Percentiles rank a stretch among this genome's conserved stretches.
Conservation (phyloP, 2,888 invertebrate genomes). For the Microchrysa polita region DNA sequence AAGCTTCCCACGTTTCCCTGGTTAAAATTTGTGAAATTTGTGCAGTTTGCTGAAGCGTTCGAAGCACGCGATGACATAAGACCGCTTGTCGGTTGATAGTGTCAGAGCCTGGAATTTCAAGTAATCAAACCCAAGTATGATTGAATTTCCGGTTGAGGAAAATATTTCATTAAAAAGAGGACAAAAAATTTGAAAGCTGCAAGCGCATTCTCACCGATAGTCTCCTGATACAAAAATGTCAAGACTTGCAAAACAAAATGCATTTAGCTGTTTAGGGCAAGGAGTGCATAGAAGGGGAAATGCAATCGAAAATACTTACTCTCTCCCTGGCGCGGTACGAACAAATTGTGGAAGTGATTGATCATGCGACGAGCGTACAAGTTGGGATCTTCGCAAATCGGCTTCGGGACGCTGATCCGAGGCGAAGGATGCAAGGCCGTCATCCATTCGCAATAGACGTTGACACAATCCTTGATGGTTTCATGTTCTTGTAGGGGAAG, state of each 20-base stretch:
- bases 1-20: constrained; percentile 89
- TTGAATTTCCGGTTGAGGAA: neutral
- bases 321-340: constrained; percentile 92
- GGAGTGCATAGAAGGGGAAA: constrained; percentile 37
- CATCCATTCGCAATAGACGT: constrained; percentile 97
- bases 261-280: constrained; percentile 12
- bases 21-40: constrained; percentile 80
- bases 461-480: constrained; percentile 94
- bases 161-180: neutral
- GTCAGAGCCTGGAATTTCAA: constrained; percentile 74
- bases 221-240: constrained; percentile 88
- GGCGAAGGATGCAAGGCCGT: constrained; percentile 85
- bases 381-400: constrained; percentile 89
- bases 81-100: constrained; percentile 93
- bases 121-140: neutral
- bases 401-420: constrained; percentile 87
- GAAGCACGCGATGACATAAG: constrained; percentile 87
- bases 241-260: constrained; percentile 70
- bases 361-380: constrained; percentile 90
- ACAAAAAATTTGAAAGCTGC: constrained; percentile 27
- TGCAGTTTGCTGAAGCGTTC: constrained; percentile 83
- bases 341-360: constrained; percentile 91
- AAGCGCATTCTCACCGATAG: constrained; percentile 73
- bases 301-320: constrained; percentile 69
- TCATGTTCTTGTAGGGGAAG: constrained; percentile 92